Evolutionary conservation across 2,113 vertebrate genomes (phyloP).

Genomic region (Cryptotis parvus): DNA sequence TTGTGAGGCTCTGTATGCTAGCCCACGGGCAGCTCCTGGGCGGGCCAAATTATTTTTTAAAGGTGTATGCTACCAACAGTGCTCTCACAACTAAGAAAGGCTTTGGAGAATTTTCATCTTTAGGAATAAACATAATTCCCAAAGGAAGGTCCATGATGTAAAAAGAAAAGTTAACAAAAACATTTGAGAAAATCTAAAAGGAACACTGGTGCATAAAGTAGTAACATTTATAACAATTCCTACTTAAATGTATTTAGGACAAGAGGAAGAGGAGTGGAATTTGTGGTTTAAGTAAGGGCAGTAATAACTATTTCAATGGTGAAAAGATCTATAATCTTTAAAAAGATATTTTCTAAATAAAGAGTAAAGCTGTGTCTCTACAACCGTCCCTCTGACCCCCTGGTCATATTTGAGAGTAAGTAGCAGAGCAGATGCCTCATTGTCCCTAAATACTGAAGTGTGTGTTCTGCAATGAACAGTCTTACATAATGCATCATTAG

Average conservation of each 20-base stretch:
- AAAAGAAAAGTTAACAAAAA: neutral
- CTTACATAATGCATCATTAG: neutral
- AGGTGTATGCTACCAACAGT: neutral
- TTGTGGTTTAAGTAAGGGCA: neutral
- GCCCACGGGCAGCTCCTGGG: too few species aligned
- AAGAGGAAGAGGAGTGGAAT: neutral
- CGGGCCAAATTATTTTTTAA: too few species aligned
- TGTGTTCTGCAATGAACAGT: neutral
- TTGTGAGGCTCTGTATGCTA: too few species aligned
- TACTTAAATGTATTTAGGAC: neutral
- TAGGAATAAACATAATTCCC: conserved; percentile 11
- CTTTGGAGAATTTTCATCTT: neutral
- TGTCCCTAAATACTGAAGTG: neutral
- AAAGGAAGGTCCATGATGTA: neutral
- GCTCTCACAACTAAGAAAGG: neutral
- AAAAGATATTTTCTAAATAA: conserved; percentile 24
- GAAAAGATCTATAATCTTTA: neutral
- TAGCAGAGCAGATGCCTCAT: neutral
- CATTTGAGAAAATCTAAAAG: neutral
- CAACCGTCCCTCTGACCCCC: neutral
- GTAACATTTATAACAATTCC: neutral
- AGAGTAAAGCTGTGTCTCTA: neutral
- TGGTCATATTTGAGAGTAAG: neutral
- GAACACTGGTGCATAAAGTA: neutral
- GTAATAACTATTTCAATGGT: neutral